A percentile compares a stretch with the other conserved stretches of the same genome.
These are phyloP conservation scores for Lutjanus campechanus DNA, from an alignment of 2,797 vertebrate genomes.

Conservation along the genomic window DNA sequence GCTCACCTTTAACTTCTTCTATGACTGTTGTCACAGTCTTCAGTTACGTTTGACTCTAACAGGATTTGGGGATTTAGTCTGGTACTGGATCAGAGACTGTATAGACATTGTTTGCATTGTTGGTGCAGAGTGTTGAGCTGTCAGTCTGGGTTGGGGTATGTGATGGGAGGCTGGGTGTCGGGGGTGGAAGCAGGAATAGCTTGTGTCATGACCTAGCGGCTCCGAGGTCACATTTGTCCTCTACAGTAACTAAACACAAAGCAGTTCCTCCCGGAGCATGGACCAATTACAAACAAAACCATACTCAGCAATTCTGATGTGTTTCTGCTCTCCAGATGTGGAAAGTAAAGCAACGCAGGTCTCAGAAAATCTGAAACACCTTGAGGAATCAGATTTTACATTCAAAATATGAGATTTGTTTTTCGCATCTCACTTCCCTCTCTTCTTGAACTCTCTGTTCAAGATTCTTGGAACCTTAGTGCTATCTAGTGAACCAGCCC, in stretches of 20 bases:
- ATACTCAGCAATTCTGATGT: neutral
- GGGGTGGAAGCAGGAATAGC: conserved; percentile 52
- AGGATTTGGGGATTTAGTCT: neutral
- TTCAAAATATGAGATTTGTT: neutral
- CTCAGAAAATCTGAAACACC: neutral
- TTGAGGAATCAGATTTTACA: neutral
- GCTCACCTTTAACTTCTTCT: neutral
- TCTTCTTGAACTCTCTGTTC: too few relatives aligned
- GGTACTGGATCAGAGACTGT: neutral
- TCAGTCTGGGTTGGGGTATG: conserved; percentile 17
- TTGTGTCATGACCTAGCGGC: conserved; percentile 49
- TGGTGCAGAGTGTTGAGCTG: neutral
- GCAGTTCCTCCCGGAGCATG: neutral
- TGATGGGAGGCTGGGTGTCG: conserved; percentile 36
- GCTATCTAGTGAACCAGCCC: too few relatives aligned
- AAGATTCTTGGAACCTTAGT: too few relatives aligned
- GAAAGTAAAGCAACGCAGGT: neutral
- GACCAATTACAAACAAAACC: neutral
- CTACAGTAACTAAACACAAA: conserved; percentile 40
- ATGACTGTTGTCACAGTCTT: neutral
- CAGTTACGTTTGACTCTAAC: neutral
- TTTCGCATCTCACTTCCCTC: too few relatives aligned
- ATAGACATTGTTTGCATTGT: conserved; percentile 30
- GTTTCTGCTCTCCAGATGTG: neutral
- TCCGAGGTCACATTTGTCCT: conserved; percentile 35